Base-by-base conservation (phyloP, 1,140 invertebrate species). In the Notospermus geniculatus region DNA sequence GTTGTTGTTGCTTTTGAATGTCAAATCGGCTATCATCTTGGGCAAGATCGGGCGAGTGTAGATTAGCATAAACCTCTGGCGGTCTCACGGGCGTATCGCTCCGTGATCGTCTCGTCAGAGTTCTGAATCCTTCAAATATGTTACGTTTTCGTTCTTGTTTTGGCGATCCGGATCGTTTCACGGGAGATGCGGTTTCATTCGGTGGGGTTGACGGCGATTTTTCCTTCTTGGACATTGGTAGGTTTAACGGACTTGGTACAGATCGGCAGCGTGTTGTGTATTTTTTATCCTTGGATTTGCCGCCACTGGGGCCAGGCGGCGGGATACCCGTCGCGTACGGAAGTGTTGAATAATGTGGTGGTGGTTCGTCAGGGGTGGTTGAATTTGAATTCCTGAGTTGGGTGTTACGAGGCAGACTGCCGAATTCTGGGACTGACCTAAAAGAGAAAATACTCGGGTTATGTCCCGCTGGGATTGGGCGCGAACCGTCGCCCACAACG, bases 121-220 rank as follows among this genome's bases (percentile, higher is more conserved):
- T 85, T 55, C 82, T 80, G 73, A 87, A 86, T 69, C 86, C 86
- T 65, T 86, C 85, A 67, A 87, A 80, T 66, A 87, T 83, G 65
- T 82, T 67, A 57, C 61, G 71, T n/a, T 65, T 70, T 64, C 69
- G 70, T 63, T 77, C 76, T 29, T 74, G 71, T 65, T 78, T 80
- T 50, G 75, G 73, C 25, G 71, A 72, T 28, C 60, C 59, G 59
- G 68, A 65, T 54, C 69, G 4, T n/a, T 50, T 27, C 19, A 50
- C 46, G 9, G 46, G 46, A 50, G 46, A 50, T 36, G 32, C 32
- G 4, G 32, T 36, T 36, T 36, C 32, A 27, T 50, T 50, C 46
- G 46, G 46, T 23, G n/a, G n/a, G 4, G 46, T 23, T 50, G 46
- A 50, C 5, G 53, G 58, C 46, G 57, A 54, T 61, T 63, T 57